Percentiles rank a stretch among this genome's conserved stretches.
Conservation (phyloP, 1,140 invertebrate genomes). For the Nebria ingens region DNA sequence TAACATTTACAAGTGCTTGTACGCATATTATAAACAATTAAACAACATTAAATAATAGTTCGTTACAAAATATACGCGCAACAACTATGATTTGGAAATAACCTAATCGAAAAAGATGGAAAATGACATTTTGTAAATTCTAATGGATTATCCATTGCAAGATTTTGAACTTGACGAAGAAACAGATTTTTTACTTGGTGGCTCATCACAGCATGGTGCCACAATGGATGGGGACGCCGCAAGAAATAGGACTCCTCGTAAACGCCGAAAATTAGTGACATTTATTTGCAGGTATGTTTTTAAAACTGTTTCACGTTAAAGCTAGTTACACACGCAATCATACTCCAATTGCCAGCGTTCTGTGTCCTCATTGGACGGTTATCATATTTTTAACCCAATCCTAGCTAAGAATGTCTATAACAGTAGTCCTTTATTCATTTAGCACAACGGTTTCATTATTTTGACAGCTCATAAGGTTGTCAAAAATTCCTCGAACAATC, state of each 20-base stretch:
- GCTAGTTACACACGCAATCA: background rate
- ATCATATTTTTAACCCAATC: too few species aligned
- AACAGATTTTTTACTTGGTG: constrained; percentile 49
- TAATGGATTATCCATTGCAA: constrained; percentile 36
- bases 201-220: constrained; percentile 32
- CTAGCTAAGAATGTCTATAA: background rate
- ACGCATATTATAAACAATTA: background rate
- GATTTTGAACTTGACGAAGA: constrained; percentile 56
- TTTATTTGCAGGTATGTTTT: constrained; percentile 40
- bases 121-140: background rate
- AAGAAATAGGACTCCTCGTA: constrained; percentile 29
- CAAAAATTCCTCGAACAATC: too few species aligned
- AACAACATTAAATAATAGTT: background rate
- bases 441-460: too few species aligned
- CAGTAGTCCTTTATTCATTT: background rate
- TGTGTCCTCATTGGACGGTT: too few species aligned
- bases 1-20: background rate
- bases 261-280: constrained; percentile 23
- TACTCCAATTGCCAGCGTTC: background rate
- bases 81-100: background rate
- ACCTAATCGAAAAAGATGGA: background rate
- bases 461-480: background rate
- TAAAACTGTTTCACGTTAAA: background rate
- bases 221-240: constrained; percentile 30
- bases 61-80: background rate